Conservation (phyloP, 1,140 invertebrate genomes). For the Macrostomum lignano region DNA sequence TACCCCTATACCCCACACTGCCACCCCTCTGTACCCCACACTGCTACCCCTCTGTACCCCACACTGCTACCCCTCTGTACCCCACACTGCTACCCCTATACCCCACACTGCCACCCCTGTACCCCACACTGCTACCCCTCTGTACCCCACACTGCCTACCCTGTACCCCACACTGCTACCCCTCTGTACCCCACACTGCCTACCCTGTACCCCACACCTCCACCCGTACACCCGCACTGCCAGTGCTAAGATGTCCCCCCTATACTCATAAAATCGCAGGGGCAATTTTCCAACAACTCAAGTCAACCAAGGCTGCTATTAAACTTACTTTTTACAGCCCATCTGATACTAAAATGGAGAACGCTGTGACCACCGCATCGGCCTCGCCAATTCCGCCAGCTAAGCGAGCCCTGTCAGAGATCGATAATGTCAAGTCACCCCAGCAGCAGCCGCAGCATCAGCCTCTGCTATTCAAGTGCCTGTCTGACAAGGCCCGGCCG, state of each 20-base stretch:
- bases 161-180: too few species aligned
- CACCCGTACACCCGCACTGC: too few species aligned
- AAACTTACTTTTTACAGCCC: neutral
- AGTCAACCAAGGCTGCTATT: neutral
- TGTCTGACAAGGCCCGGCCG: slow-evolving; percentile 43
- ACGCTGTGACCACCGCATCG: neutral
- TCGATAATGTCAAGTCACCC: neutral
- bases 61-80: too few species aligned
- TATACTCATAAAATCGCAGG: neutral
- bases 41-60: too few species aligned
- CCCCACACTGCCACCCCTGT: too few species aligned
- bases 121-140: too few species aligned
- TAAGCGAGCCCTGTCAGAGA: neutral
- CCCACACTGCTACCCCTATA: too few species aligned
- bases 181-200: too few species aligned
- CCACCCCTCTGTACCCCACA: too few species aligned
- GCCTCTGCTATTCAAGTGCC: slow-evolving; percentile 40
- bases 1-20: too few species aligned
- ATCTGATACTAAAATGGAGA: neutral
- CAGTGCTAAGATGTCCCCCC: neutral
- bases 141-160: too few species aligned
- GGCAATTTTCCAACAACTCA: neutral
- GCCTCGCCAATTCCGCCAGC: neutral
- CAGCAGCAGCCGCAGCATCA: neutral
- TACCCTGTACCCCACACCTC: too few species aligned